Base-by-base conservation (phyloP, 2,888 invertebrate genomes). In the Hedya salicella region DNA sequence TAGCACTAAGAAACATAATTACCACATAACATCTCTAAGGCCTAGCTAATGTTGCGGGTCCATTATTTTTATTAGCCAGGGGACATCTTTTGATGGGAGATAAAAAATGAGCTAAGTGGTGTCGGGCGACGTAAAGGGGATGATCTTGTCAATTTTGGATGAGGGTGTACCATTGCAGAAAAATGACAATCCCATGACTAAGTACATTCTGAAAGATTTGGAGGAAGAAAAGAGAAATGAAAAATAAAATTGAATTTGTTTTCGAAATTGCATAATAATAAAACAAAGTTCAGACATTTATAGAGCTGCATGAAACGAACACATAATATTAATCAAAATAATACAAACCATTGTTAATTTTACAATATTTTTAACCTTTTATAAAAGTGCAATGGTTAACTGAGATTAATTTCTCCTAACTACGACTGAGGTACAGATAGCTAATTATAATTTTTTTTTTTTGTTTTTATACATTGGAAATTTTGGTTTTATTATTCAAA, bases 41-140 rank as follows among this genome's bases (percentile, higher is more conserved):
- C 44, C 52, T 21, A 52, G 59, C 44, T 65, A 65, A 65, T 53
- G 59, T 59, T 16, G 16, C 13, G 17, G 17, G 36, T 53, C 65
- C 65, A 65, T 65, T 65, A 65, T 59, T 65, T 65, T 65, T 65
- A 65, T 65, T 59, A 65, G 46, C 30, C n/a, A 14, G 13, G 46
- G 52, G 65, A 59, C 59, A 59, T 46, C 32, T 59, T 59, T 59
- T 59, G 46, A 65, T 53, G 59, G 52, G 17, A 53, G 59, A 53
- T 65, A 59, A 59, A 59, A 62, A 53, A 64, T 52, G 42, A 50
- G 42, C 36, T 44, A 39, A 59, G 65, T 65, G 42, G 30, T 30
- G 17, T 32, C 46, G 17, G 46, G n/a, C 14, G n/a, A 32, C 8
- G 42, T 11, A 0, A 16, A 16, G 13, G 17, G 48, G 36, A 48